These are phyloP conservation scores for Gymnothorax reevesii DNA, from an alignment of 2,797 vertebrate genomes.

Conservation along the genomic window DNA sequence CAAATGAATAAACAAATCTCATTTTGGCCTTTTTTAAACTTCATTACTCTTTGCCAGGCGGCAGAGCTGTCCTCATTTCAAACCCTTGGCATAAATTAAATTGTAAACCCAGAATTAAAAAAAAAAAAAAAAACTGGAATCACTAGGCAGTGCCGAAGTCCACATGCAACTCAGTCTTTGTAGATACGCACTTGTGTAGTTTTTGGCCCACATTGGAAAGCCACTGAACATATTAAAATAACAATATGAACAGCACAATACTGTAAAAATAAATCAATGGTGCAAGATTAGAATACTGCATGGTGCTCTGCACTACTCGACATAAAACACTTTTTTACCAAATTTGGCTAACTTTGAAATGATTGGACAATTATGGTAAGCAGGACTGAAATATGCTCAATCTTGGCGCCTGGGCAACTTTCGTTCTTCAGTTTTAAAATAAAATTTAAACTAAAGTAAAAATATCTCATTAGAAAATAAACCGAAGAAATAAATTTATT, in stretches of 20 bases:
- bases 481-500: neutral
- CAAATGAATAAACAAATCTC: constrained; percentile 45
- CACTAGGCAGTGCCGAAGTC: constrained; percentile 52
- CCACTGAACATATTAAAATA: neutral
- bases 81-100: constrained; percentile 5
- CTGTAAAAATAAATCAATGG: neutral
- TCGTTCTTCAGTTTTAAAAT: constrained; percentile 41
- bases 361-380: constrained; percentile 43
- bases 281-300: neutral
- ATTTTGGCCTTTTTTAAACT: constrained; percentile 35
- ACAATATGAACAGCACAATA: neutral
- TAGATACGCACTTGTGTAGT: constrained; percentile 33
- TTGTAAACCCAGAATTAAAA: constrained; percentile 55
- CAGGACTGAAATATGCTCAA: constrained; percentile 19
- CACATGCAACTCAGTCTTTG: constrained; percentile 29
- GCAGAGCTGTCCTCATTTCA: constrained; percentile 29
- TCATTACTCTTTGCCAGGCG: constrained; percentile 31
- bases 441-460: constrained; percentile 11
- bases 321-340: neutral
- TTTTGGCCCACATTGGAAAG: constrained; percentile 34
- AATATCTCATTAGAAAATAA: constrained; percentile 14
- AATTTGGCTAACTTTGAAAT: constrained; percentile 50
- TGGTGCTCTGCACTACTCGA: constrained; percentile 10
- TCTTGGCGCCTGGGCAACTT: constrained; percentile 33
- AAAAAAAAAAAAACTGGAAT: constrained; percentile 38